Percentiles rank a stretch among this genome's conserved stretches.
Evolutionary conservation across 2,797 vertebrate genomes (phyloP).

Genomic region (Clarias laeviceps): DNA sequence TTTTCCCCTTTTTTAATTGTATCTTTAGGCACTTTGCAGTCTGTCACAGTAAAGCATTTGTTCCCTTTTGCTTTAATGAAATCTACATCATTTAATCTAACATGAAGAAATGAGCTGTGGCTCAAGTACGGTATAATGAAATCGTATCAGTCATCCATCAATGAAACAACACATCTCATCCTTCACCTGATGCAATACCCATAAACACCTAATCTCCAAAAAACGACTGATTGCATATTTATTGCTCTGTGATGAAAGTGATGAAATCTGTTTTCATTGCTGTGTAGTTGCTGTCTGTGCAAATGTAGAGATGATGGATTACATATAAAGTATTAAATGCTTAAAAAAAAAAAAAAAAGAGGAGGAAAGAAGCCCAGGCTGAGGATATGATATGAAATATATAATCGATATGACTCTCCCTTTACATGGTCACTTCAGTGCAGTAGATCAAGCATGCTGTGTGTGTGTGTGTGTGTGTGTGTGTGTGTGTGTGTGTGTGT

Average conservation of each 20-base stretch:
- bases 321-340: background rate
- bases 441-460: background rate
- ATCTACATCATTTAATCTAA: too few relatives aligned
- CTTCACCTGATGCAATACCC: conserved; percentile 24
- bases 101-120: too few relatives aligned
- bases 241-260: conserved; percentile 1
- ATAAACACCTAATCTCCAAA: conserved; percentile 23
- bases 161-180: conserved; percentile 2
- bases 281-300: conserved; percentile 13
- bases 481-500: too few relatives aligned
- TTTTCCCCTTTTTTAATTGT: too few relatives aligned
- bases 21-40: too few relatives aligned
- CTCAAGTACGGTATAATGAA: conserved; percentile 37
- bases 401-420: background rate
- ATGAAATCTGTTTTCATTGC: conserved; percentile 10
- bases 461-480: too few relatives aligned
- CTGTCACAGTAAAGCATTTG: too few relatives aligned
- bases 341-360: background rate
- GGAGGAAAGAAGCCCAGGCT: background rate
- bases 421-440: background rate
- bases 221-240: conserved; percentile 8
- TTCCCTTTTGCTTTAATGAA: too few relatives aligned
- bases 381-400: background rate
- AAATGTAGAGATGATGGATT: background rate
- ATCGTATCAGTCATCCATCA: conserved; percentile 28